Base-by-base conservation (phyloP, 2,797 vertebrate genomes). In the Eleutherodactylus coqui region DNA sequence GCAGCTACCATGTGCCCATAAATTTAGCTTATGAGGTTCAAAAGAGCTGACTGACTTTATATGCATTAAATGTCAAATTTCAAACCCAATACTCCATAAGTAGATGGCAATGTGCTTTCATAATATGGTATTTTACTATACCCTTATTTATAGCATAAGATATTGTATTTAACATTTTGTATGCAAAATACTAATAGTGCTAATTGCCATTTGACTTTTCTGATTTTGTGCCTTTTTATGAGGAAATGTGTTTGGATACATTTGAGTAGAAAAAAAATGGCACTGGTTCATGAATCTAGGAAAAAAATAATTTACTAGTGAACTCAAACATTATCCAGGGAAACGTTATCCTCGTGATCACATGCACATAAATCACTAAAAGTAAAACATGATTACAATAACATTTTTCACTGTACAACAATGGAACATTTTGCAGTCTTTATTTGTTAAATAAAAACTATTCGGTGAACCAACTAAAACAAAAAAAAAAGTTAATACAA, bases 391-490 rank as follows among this genome's bases (percentile, higher is more conserved):
- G 27, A 47, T 55, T 38, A 83, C 69, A 82, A 73, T 16, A 60
- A 29, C 21, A 83, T 58, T 43, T 83, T 64, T 11, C 72, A 84
- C 64, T 76, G 41, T 67, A 82, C 64, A 75, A 76, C 72, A 64
- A 77, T 92, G 90, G 92, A 90, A 93, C 91, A 91, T 89, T 91
- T 75, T 78, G 90, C 92, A 91, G 89, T 91, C 93, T 94, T 94
- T 93, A 94, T 93, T 93, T 88, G 86, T 90, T 91, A 90, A 91
- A 82, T 89, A 90, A 92, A 91, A 60, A 91, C 55, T n/a, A 32
- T 85, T 91, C 89, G 85, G 92, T 88, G 92, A 92, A 92, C 90
- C 92, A 90, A n/a, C n/a, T n/a, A n/a, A n/a, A 92, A 91, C 91
- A 88, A 29, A 24, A 21, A 4, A 21, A 70, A 41, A 70, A 8